These are phyloP conservation scores for Enteromius unitaeniatus DNA, from an alignment of 2,797 vertebrate species.

Conservation along the genomic window DNA sequence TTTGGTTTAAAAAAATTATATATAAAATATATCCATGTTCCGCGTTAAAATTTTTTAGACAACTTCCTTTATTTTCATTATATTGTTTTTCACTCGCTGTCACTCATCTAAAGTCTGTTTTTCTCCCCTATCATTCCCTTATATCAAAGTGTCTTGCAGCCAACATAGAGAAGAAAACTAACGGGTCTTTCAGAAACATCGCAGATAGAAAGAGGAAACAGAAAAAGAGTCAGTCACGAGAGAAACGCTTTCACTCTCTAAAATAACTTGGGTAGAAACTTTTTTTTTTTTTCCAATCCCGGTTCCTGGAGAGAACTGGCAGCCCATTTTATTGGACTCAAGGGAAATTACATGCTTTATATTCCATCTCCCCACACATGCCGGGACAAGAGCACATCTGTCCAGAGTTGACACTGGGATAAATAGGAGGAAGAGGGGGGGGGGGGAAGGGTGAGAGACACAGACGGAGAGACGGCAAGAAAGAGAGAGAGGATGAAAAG, in stretches of 20 bases:
- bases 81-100: neutral
- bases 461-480: neutral
- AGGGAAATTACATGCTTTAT: slow-evolving; percentile 64
- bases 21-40: too few relatives aligned
- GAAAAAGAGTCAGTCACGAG: neutral
- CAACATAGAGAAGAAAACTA: neutral
- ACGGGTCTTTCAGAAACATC: slow-evolving; percentile 17
- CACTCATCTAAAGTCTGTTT: neutral
- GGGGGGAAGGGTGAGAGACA: neutral
- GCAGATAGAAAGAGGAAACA: neutral
- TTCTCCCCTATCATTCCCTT: neutral
- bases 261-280: slow-evolving; percentile 48
- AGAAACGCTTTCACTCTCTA: slow-evolving; percentile 44
- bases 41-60: neutral
- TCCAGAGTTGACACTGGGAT: slow-evolving; percentile 36
- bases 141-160: neutral
- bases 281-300: slow-evolving; percentile 33
- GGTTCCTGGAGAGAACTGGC: slow-evolving; percentile 46
- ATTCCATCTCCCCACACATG: slow-evolving; percentile 53
- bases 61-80: neutral
- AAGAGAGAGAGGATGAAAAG: neutral
- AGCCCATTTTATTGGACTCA: slow-evolving; percentile 60
- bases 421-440: slow-evolving; percentile 1
- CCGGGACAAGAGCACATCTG: slow-evolving; percentile 50
- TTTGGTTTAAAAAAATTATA: neutral